A percentile compares a stretch with the other conserved stretches of the same genome.
These are phyloP conservation scores for Nasonia oneida DNA, from an alignment of 2,888 invertebrate species.

Conservation along the genomic window DNA sequence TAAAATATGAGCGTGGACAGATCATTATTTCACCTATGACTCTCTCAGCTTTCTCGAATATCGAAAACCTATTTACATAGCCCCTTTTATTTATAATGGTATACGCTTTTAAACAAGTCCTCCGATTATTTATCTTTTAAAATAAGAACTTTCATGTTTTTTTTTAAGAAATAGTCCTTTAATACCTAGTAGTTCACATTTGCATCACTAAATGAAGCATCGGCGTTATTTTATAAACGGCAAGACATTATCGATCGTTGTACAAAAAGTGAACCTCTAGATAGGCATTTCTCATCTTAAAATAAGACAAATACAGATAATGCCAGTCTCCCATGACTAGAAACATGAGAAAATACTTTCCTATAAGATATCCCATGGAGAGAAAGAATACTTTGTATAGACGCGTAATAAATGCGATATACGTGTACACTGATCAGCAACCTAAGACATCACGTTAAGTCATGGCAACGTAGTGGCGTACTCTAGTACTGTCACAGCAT, in stretches of 20 bases:
- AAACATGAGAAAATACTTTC: slow-evolving; percentile 59
- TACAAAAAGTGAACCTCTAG: neutral
- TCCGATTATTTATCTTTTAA: neutral
- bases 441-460: slow-evolving; percentile 6
- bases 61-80: neutral
- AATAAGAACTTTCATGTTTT: neutral
- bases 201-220: neutral
- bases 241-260: neutral
- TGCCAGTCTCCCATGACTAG: slow-evolving; percentile 14
- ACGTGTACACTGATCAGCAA: neutral
- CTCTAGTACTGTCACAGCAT: neutral
- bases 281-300: neutral
- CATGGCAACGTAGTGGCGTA: neutral
- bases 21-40: neutral
- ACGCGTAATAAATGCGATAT: slow-evolving; percentile 33
- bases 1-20: slow-evolving; percentile 7
- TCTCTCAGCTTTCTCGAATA: neutral
- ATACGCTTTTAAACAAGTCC: slow-evolving; percentile 17
- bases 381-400: slow-evolving; percentile 23
- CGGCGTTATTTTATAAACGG: neutral
- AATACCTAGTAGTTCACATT: neutral
- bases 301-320: slow-evolving; percentile 28
- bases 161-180: neutral
- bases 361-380: slow-evolving; percentile 47
- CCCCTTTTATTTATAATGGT: neutral